Conservation (phyloP, 2,113 vertebrate species). For the Microtus oregoni region DNA sequence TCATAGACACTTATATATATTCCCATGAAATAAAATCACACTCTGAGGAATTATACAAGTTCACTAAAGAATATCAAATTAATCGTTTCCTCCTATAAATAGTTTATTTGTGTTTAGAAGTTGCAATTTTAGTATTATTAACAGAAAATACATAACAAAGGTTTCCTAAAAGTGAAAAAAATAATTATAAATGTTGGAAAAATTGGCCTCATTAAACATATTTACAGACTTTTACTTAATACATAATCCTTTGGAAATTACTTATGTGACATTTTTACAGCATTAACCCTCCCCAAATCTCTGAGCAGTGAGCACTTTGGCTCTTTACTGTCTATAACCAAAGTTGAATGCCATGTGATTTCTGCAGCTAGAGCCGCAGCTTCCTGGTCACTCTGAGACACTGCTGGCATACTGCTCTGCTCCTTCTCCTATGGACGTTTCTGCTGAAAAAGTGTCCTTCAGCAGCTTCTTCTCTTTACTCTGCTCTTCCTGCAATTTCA, state of each 20-base stretch:
- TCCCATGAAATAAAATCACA: conserved; percentile 82
- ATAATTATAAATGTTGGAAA: conserved; percentile 96
- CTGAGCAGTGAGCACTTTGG: conserved; percentile 81
- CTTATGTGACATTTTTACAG: conserved; percentile 89
- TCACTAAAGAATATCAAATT: conserved; percentile 89
- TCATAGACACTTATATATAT: conserved; percentile 78
- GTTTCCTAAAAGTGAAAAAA: conserved; percentile 91
- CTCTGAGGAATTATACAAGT: conserved; percentile 79
- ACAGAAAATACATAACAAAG: conserved; percentile 92
- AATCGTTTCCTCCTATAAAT: conserved; percentile 91
- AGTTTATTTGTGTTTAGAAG: conserved; percentile 90
- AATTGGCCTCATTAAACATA: conserved; percentile 93
- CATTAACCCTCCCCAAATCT: conserved; percentile 84
- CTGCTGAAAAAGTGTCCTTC: conserved; percentile 84
- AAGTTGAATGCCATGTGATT: conserved; percentile 76
- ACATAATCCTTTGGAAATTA: conserved; percentile 88
- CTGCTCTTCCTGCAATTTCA: conserved; percentile 93
- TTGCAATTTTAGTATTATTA: conserved; percentile 91
- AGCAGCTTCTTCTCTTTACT: conserved; percentile 88
- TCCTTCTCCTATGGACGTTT: conserved; percentile 81
- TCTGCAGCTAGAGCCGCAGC: conserved; percentile 79
- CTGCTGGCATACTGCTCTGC: conserved; percentile 83
- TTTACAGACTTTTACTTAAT: conserved; percentile 94
- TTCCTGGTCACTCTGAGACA: conserved; percentile 86
- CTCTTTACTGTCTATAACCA: conserved; percentile 80